Evolutionary conservation across 53 echinoderm and acorn worm genomes (phyloP).

Genomic region (Crossaster papposus): DNA sequence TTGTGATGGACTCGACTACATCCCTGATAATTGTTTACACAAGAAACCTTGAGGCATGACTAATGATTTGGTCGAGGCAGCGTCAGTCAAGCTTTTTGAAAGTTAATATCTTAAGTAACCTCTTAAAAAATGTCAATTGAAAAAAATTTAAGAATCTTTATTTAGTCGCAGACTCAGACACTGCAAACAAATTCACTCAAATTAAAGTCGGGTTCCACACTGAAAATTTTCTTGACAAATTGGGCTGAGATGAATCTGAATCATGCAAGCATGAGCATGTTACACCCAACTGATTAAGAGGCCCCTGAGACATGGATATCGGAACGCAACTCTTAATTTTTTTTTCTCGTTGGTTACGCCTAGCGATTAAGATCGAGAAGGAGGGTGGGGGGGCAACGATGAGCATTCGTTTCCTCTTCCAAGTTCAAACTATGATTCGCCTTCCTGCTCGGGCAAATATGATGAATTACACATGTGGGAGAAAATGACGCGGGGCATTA

Average conservation of each 20-base stretch:
- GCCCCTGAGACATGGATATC: background rate
- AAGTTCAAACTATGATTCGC: background rate
- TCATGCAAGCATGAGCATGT: background rate
- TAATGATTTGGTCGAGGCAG: too few relatives aligned
- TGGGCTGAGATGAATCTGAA: background rate
- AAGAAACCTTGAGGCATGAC: too few relatives aligned
- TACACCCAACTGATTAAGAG: background rate
- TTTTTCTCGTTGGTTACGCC: background rate
- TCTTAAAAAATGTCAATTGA: too few relatives aligned
- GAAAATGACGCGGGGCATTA: background rate
- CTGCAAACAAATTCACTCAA: too few relatives aligned
- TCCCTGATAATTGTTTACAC: too few relatives aligned
- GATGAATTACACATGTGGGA: background rate
- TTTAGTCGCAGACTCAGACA: too few relatives aligned
- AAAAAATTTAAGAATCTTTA: too few relatives aligned
- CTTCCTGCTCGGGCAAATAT: background rate
- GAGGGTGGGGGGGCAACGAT: too few relatives aligned
- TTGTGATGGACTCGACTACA: too few relatives aligned
- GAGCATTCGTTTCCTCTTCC: constrained; percentile 6
- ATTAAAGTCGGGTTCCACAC: background rate
- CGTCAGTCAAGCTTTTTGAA: too few relatives aligned
- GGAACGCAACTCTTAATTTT: background rate
- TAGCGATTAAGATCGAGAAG: background rate
- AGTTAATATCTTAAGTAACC: too few relatives aligned
- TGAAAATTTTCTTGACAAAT: background rate